These are phyloP conservation scores for Malurus elegans DNA, from an alignment of 2,113 vertebrate genomes.

Conservation along the genomic window DNA sequence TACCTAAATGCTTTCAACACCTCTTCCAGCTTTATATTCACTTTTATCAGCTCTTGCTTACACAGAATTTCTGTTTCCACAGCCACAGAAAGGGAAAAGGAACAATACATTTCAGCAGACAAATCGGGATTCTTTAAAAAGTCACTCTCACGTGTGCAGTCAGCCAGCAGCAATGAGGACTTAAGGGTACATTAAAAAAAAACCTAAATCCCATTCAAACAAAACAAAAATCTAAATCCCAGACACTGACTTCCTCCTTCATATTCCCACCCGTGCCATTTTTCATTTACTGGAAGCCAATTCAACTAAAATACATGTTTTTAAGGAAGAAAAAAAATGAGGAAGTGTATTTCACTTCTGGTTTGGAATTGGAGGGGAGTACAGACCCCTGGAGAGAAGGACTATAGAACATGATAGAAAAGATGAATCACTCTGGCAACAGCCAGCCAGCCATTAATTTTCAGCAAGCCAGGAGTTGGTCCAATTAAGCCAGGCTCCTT, in stretches of 20 bases:
- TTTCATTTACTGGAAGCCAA: constrained; percentile 54
- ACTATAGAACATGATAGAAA: constrained; percentile 56
- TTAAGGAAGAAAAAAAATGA: constrained; percentile 26
- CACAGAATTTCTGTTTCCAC: background rate
- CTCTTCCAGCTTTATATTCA: background rate
- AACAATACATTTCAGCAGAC: background rate
- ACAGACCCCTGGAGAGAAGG: constrained; percentile 60
- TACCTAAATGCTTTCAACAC: constrained; percentile 2
- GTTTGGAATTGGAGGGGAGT: constrained; percentile 64
- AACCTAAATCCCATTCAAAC: constrained; percentile 37
- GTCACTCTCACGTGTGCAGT: background rate
- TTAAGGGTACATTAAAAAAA: constrained; percentile 33
- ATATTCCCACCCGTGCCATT: constrained; percentile 34
- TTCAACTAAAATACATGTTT: constrained; percentile 48
- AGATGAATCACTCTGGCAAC: constrained; percentile 67
- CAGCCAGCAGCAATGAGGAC: background rate
- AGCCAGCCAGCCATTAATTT: constrained; percentile 67
- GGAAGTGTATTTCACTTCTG: constrained; percentile 31
- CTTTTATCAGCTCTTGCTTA: constrained; percentile 33
- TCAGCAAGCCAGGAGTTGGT: constrained; percentile 61
- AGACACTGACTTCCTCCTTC: background rate
- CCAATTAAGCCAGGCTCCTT: constrained; percentile 61
- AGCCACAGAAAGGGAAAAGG: constrained; percentile 24
- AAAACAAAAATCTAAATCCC: constrained; percentile 34
- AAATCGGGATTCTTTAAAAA: background rate